These are phyloP conservation scores for Atrina japonica DNA, from an alignment of 2,888 invertebrate genomes.

Conservation along the genomic window DNA sequence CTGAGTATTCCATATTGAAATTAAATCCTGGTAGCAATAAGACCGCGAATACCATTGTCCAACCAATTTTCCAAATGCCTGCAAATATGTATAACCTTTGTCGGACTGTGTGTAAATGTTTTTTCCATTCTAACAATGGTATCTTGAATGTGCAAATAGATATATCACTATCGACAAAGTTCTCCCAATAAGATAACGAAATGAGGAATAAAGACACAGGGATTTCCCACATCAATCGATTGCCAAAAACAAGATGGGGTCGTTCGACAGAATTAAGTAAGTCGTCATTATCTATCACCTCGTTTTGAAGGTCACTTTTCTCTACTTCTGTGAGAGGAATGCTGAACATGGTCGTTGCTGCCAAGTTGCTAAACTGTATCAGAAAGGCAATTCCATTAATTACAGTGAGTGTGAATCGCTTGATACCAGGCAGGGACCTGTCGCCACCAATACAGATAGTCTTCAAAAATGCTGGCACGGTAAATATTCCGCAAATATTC, in stretches of 20 bases:
- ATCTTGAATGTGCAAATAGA: slow-evolving; percentile 50
- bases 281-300: slow-evolving; percentile 34
- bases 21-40: slow-evolving; percentile 59
- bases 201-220: slow-evolving; percentile 60
- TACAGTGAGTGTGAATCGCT: slow-evolving; percentile 52
- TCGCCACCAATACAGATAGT: slow-evolving; percentile 53
- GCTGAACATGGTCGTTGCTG: slow-evolving; percentile 53
- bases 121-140: slow-evolving; percentile 62
- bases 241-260: slow-evolving; percentile 30
- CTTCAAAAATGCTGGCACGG: slow-evolving; percentile 67
- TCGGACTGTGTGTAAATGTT: slow-evolving; percentile 59
- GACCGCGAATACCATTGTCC: slow-evolving; percentile 62
- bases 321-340: slow-evolving; percentile 50
- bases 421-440: slow-evolving; percentile 39
- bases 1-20: slow-evolving; percentile 56
- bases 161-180: slow-evolving; percentile 59
- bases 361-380: slow-evolving; percentile 62
- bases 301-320: slow-evolving; percentile 42
- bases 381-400: slow-evolving; percentile 59
- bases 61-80: slow-evolving; percentile 63
- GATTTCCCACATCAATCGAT: slow-evolving; percentile 57
- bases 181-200: slow-evolving; percentile 66
- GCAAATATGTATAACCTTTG: slow-evolving; percentile 66
- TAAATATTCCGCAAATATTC: slow-evolving; percentile 67
- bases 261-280: slow-evolving; percentile 35